phyloP scores from a whole-genome alignment of 2,797 vertebrate genomes.

The Rhinophrynus dorsalis region DNA sequence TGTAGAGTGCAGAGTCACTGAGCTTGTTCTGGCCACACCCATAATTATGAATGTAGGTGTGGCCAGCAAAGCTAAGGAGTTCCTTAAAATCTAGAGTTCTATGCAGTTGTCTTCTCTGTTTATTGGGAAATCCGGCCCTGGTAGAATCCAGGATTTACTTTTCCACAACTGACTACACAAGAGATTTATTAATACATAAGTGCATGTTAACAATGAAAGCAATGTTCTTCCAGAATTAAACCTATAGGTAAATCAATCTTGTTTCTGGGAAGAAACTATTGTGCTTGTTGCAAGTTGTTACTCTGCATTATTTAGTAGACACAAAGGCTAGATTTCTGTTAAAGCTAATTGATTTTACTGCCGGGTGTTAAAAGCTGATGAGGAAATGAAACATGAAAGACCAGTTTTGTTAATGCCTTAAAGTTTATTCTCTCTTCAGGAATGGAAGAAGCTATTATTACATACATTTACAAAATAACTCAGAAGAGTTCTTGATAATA shows the following conservation, averaged over 20 bases:
- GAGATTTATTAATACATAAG: background rate
- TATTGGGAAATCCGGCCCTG: too few relatives aligned
- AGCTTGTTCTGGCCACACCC: too few relatives aligned
- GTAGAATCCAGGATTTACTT: background rate
- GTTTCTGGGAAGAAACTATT: constrained; percentile 8
- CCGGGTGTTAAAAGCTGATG: constrained; percentile 38
- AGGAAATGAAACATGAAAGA: constrained; percentile 42
- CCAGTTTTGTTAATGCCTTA: constrained; percentile 27
- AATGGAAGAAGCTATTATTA: constrained; percentile 35
- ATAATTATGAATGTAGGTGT: too few relatives aligned
- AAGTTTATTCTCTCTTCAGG: constrained; percentile 34
- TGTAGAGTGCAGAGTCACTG: too few relatives aligned
- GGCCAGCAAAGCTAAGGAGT: too few relatives aligned
- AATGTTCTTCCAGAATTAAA: constrained; percentile 16
- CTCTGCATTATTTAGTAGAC: constrained; percentile 43
- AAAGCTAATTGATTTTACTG: constrained; percentile 46
- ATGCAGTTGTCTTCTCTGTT: too few relatives aligned
- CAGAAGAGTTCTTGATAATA: constrained; percentile 15
- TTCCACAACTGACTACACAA: background rate
- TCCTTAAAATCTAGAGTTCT: too few relatives aligned
- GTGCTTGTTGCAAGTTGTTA: constrained; percentile 21
- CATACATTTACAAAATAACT: constrained; percentile 40
- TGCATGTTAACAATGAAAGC: background rate
- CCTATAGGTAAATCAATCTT: constrained; percentile 37
- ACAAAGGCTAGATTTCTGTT: constrained; percentile 35